Evolutionary conservation across 2,797 vertebrate genomes (phyloP), one percentile per base, ranked within the genome.

Genomic region (Liparis tanakae): DNA sequence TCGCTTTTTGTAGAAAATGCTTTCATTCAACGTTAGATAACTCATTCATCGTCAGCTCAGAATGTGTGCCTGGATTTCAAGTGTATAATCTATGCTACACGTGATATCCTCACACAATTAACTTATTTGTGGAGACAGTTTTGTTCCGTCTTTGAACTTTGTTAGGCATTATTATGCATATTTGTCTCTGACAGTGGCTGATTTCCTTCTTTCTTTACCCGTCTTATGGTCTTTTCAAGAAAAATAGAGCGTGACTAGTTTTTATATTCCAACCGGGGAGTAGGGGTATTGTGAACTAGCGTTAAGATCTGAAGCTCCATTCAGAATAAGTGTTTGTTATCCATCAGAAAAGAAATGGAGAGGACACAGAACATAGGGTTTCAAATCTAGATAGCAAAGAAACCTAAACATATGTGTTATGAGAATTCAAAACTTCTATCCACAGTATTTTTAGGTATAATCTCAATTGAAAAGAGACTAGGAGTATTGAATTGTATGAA

Each of bases 371-470:
- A 83, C 65, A 77, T 41, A 1, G 72, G 76, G 62, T 73, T 85
- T 78, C 70, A 83, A 80, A 87, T 88, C 84, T 79, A 75, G 80
- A 87, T 81, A 57, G 65, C 67, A 80, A 82, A 77, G 75, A 70
- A 78, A 89, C 75, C 84, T 87, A 83, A 83, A 85, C 30, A 51
- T 83, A 73, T 76, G 83, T 78, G 64, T 86, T 85, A 84, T 76
- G 63, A 85, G 81, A 82, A 88, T 59, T 63, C 80, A 56, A 36
- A 88, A 88, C 87, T 91, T 91, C 73, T 72, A 86, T 84, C 81
- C 84, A 82, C 67, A 74, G 87, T 92, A 91, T 93, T 92, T 94
- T 90, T 92, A 93, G 85, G 72, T 58, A 0, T 92, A 93, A 94
- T 94, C 93, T 93, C 65, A 78, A 78, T 91, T 91, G 81, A 92